phyloP scores from a whole-genome alignment of 2,113 vertebrate genomes.

The Motacilla alba region DNA sequence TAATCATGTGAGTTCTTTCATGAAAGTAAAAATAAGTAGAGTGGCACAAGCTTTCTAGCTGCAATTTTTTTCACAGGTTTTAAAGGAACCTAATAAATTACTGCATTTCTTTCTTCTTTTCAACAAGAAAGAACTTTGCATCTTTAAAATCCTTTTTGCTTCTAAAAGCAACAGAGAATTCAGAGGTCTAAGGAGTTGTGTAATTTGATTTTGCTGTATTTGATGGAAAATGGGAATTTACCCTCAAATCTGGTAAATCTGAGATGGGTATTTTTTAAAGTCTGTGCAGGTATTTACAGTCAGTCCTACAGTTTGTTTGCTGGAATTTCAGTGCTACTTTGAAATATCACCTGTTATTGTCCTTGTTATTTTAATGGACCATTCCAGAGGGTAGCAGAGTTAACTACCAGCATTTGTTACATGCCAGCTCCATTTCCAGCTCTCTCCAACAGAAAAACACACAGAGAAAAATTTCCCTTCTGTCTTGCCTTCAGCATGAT shows the following conservation, averaged over 20 bases:
- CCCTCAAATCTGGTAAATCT: neutral
- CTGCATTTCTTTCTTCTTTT: neutral
- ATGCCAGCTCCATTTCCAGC: neutral
- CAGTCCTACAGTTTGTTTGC: neutral
- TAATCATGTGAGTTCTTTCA: neutral
- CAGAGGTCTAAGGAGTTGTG: neutral
- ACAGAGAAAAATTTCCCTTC: neutral
- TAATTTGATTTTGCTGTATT: neutral
- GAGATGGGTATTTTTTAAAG: neutral
- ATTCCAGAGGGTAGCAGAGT: neutral
- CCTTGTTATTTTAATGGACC: neutral
- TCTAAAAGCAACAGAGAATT: neutral
- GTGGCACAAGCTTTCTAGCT: neutral
- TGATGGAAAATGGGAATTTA: neutral
- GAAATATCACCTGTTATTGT: neutral
- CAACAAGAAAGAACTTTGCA: neutral
- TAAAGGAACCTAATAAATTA: neutral
- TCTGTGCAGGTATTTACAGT: neutral
- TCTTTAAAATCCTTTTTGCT: neutral
- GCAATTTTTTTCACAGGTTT: neutral
- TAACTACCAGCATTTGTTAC: neutral
- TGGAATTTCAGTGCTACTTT: neutral
- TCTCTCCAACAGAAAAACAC: neutral
- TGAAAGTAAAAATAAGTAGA: neutral
- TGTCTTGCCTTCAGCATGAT: neutral